A percentile compares a stretch with the other conserved stretches of the same genome.
Evolutionary conservation across 1,140 invertebrate species (phyloP).

Genomic region (Lepidurus apus): DNA sequence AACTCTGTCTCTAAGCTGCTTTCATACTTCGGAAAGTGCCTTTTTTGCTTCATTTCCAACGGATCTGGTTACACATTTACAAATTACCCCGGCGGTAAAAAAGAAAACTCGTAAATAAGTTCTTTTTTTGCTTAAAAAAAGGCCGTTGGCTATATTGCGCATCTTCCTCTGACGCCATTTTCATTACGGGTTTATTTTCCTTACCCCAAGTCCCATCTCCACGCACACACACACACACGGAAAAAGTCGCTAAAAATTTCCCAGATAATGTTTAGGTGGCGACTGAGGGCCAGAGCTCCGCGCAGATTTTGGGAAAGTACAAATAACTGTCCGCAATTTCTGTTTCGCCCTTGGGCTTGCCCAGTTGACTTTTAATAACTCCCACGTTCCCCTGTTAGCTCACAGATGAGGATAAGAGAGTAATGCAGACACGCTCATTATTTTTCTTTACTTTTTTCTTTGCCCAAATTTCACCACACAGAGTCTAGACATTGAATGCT

Average conservation of each 20-base stretch:
- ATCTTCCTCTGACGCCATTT: too few relatives aligned
- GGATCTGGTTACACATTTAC: slow-evolving; percentile 9
- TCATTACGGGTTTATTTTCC: too few relatives aligned
- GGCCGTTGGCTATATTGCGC: too few relatives aligned
- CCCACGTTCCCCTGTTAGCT: not conserved
- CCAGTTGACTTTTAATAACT: slow-evolving; percentile 20
- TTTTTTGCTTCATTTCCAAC: not conserved
- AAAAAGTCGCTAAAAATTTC: too few relatives aligned
- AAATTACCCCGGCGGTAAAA: not conserved
- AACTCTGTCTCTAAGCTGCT: slow-evolving; percentile 14
- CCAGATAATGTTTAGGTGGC: not conserved
- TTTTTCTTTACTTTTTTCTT: not conserved
- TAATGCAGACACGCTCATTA: slow-evolving; percentile 22
- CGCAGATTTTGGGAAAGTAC: not conserved
- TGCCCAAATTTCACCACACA: not conserved
- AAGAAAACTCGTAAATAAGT: not conserved
- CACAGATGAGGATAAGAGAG: slow-evolving; percentile 13
- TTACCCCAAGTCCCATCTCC: too few relatives aligned
- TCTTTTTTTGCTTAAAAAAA: too few relatives aligned
- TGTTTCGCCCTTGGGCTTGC: not conserved
- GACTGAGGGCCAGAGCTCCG: not conserved
- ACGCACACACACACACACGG: too few relatives aligned
- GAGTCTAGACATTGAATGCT: slow-evolving; percentile 15
- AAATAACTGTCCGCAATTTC: not conserved
- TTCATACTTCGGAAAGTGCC: not conserved